A percentile compares a stretch with the other conserved stretches of the same genome.
phyloP scores from a whole-genome alignment of 2,888 invertebrate genomes.

The Phortica okadai region DNA sequence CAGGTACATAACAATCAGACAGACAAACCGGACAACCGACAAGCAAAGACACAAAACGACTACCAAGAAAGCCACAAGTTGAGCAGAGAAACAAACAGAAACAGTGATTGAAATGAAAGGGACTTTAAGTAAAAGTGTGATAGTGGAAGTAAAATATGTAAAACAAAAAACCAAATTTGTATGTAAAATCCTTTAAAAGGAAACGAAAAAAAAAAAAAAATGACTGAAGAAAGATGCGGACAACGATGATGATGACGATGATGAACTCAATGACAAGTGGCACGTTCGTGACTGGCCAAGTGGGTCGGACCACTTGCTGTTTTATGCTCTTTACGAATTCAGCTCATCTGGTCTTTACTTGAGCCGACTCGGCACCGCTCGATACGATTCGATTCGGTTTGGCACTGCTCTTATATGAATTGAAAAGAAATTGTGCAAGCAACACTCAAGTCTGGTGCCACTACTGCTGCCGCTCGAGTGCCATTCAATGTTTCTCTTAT shows the following conservation, averaged over 20 bases:
- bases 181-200: constrained; percentile 14
- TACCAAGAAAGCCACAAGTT: constrained; percentile 30
- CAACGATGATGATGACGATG: not conserved
- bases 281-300: not conserved
- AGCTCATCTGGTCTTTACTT: not conserved
- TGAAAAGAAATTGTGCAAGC: constrained; percentile 69
- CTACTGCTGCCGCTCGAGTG: constrained; percentile 4
- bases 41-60: constrained; percentile 18
- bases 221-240: not conserved
- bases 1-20: constrained; percentile 48
- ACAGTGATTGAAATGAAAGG: not conserved
- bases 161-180: not conserved
- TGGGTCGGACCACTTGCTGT: not conserved
- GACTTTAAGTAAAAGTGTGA: not conserved
- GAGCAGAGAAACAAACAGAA: not conserved
- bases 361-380: not conserved
- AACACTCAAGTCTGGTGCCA: constrained; percentile 56
- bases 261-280: constrained; percentile 26
- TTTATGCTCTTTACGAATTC: not conserved
- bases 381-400: not conserved
- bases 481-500: constrained; percentile 11
- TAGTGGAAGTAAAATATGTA: not conserved
- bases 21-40: constrained; percentile 54
- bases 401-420: constrained; percentile 48
- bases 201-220: not conserved